phyloP scores from a whole-genome alignment of 2,888 invertebrate genomes.

The Sesamia inferens region DNA sequence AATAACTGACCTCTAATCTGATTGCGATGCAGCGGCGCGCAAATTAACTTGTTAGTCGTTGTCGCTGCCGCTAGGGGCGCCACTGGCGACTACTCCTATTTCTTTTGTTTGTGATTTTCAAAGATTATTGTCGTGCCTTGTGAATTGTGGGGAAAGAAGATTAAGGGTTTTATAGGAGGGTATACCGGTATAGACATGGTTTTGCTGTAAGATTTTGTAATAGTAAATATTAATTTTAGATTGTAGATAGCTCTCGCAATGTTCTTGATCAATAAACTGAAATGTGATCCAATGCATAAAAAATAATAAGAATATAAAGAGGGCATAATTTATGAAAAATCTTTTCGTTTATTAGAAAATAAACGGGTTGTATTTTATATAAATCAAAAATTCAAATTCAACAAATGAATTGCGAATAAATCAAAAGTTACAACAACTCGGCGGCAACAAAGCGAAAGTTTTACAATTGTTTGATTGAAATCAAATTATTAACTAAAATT shows the following conservation, averaged over 20 bases:
- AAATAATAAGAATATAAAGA: neutral
- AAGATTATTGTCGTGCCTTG: conserved; percentile 9
- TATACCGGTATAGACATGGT: too few relatives aligned
- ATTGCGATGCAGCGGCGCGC: conserved; percentile 53
- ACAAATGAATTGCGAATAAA: conserved; percentile 72
- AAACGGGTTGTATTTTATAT: conserved; percentile 63
- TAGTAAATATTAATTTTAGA: neutral
- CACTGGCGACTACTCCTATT: conserved; percentile 23
- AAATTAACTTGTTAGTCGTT: conserved; percentile 55
- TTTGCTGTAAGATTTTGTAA: neutral
- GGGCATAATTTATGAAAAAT: conserved; percentile 25
- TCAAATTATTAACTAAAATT: conserved; percentile 68
- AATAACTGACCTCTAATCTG: conserved; percentile 55
- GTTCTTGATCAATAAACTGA: neutral
- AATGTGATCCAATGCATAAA: neutral
- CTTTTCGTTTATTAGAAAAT: conserved; percentile 59
- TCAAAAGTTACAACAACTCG: conserved; percentile 69
- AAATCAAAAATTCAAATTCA: conserved; percentile 74
- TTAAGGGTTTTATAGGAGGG: neutral
- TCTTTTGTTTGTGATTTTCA: conserved; percentile 36
- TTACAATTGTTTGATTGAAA: conserved; percentile 68
- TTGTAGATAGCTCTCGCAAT: neutral
- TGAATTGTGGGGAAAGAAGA: conserved; percentile 1
- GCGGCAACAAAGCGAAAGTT: conserved; percentile 68
- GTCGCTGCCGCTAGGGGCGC: conserved; percentile 41